Evolutionary conservation across 2,113 vertebrate species (phyloP).

Genomic region (Gallinago paraguaiae): DNA sequence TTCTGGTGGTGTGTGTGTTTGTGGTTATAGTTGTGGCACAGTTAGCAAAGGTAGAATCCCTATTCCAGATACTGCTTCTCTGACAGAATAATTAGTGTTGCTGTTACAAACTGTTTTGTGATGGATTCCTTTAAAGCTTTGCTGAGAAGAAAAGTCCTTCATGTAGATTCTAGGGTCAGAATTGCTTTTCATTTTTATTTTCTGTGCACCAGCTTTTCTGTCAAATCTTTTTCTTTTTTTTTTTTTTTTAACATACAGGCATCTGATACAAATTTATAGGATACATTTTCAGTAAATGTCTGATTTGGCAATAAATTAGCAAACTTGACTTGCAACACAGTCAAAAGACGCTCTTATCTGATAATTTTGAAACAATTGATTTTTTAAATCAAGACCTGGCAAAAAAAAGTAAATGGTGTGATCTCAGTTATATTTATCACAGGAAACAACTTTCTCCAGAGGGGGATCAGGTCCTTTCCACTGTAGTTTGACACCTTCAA

Average conservation of each 20-base stretch:
- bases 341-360: background rate
- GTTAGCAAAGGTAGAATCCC: background rate
- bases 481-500: background rate
- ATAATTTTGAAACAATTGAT: background rate
- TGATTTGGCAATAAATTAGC: background rate
- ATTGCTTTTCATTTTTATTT: background rate
- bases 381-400: background rate
- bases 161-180: background rate
- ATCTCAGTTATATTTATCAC: background rate
- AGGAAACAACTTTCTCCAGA: background rate
- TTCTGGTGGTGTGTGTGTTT: slow-evolving; percentile 1
- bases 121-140: background rate
- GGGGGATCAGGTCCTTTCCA: background rate
- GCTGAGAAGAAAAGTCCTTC: background rate
- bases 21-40: slow-evolving; percentile 24
- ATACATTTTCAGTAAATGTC: background rate
- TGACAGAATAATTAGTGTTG: background rate
- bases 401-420: background rate
- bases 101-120: background rate
- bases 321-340: background rate
- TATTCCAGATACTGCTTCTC: background rate
- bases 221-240: background rate
- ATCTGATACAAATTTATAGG: background rate
- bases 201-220: background rate
- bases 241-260: background rate